phyloP scores from a whole-genome alignment of 2,888 invertebrate genomes.

The Mesochorus sp. region DNA sequence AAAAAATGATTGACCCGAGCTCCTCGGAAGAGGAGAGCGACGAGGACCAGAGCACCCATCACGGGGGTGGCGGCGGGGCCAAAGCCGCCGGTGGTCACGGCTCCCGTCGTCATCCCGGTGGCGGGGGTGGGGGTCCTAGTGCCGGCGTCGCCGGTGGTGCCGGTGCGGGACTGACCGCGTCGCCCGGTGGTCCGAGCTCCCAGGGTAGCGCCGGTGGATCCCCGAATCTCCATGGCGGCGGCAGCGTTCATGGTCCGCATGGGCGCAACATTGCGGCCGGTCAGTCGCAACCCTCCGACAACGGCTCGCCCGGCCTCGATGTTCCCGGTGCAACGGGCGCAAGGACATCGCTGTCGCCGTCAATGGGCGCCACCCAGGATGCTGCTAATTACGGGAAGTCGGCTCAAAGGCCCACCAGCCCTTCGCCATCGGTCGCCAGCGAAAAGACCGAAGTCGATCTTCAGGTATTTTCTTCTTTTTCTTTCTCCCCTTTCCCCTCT shows the following conservation, averaged over 20 bases:
- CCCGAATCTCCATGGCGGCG: conserved; percentile 67
- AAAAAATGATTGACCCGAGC: conserved; percentile 95
- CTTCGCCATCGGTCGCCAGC: conserved; percentile 95
- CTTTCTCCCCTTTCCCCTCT: neutral
- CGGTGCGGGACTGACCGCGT: conserved; percentile 81
- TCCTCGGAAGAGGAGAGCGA: conserved; percentile 98
- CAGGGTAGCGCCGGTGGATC: conserved; percentile 72
- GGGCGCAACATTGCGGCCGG: conserved; percentile 81
- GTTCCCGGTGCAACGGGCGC: conserved; percentile 76
- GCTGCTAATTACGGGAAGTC: conserved; percentile 84
- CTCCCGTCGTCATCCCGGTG: conserved; percentile 82
- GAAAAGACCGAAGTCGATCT: conserved; percentile 93
- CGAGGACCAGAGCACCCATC: conserved; percentile 90
- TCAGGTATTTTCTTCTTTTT: conserved; percentile 84
- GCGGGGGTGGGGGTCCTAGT: conserved; percentile 76
- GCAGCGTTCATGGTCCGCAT: conserved; percentile 66
- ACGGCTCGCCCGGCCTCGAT: conserved; percentile 72
- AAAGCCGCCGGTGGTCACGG: conserved; percentile 76
- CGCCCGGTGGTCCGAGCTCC: conserved; percentile 71
- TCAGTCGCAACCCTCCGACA: conserved; percentile 61
- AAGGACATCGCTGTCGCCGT: conserved; percentile 83
- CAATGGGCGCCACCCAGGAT: conserved; percentile 80
- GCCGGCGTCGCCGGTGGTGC: conserved; percentile 66
- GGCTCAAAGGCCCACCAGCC: conserved; percentile 91
- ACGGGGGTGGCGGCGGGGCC: conserved; percentile 76